Evolutionary conservation across 2,113 vertebrate species (phyloP), one percentile per base, ranked within the genome.

Genomic region (Acanthochromis polyacanthus): DNA sequence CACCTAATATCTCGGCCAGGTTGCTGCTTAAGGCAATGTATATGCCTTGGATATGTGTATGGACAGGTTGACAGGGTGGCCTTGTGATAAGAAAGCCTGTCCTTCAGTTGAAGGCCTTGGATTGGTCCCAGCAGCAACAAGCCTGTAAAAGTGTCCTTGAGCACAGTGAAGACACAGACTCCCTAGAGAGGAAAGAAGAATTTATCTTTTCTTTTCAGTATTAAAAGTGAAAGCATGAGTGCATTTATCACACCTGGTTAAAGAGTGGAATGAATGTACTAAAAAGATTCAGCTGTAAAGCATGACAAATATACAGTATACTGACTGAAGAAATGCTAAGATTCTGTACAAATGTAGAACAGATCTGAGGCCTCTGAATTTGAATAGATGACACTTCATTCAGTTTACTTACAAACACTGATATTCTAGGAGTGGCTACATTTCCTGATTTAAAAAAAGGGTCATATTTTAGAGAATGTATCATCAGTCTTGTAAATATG

Each of bases 121-220:
- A 86, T 76, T 23, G 15, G 30, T 10, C 58, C 63, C 72, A 48
- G 68, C 71, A 72, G 74, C 71, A 86, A 66, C 57, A 71, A 28
- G 58, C 45, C 62, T 71, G 63, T 45, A 71, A 11, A 69, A 78
- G 60, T 58, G 80, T 81, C 79, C 85, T 85, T 89, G 73, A 80
- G 61, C 38, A 20, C 45, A 67, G 58, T 36, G 43, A 50, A 65
- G 73, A 60, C 57, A 53, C 57, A 8, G 51, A 64, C 50, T 76
- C 67, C 65, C 65, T 68, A 15, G 20, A 68, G 60, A 30, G n/a
- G 32, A 62, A 19, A 25, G 10, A 32, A 50, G 11, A 46, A 57
- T 69, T 57, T 14, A 25, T 16, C 58, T 70, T 67, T 70, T 57
- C 57, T 36, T 58, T 55, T 15, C 10, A 20, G 17, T 51, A 48